Base-by-base conservation (phyloP, 2,888 invertebrate genomes). In the Slavum lentiscoides region DNA sequence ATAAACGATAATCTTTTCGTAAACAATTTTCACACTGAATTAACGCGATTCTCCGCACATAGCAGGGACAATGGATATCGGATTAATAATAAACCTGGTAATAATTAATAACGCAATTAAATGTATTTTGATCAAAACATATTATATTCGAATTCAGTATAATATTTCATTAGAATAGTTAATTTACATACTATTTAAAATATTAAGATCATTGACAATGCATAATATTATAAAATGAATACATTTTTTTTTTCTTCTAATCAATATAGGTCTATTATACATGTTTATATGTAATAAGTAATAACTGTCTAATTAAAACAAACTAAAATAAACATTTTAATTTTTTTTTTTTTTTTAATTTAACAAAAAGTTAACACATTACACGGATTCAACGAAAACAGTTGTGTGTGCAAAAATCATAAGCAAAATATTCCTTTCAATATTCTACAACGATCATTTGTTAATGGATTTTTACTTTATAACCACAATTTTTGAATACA, bases 181-280 rank as follows among this genome's bases (percentile, higher is more conserved):
- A 13, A 59, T 72, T 72, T 61, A 61, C 21, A 43, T 23, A 61
- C 61, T 73, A 73, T 73, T 73, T 61, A 73, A 49, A 73, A 49
- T 23, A 73, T 59, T 43, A 61, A n/a, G 70, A 58, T 70, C 70
- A 70, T 70, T 58, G 73, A 73, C 61, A 61, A 73, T 73, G 73
- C 43, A 61, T 61, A 73, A 17, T 61, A 49, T 61, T 73, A 49
- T 72, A 49, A 73, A 61, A 61, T 43, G 23, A 73, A 73, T 73
- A 73, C 73, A 73, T 67, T 73, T 67, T 67, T 72, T 59, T 30
- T 30, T 30, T 39, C 73, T 73, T 39, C 73, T 73, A 61, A 73
- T 73, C 73, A 19, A 73, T 73, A 73, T 73, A 73, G 61, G 59
- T 59, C 59, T 73, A 73, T 61, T 4, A 43, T 73, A 73, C 43